Base-by-base conservation (phyloP, 1,140 invertebrate species). In the Sarcophaga peregrina region DNA sequence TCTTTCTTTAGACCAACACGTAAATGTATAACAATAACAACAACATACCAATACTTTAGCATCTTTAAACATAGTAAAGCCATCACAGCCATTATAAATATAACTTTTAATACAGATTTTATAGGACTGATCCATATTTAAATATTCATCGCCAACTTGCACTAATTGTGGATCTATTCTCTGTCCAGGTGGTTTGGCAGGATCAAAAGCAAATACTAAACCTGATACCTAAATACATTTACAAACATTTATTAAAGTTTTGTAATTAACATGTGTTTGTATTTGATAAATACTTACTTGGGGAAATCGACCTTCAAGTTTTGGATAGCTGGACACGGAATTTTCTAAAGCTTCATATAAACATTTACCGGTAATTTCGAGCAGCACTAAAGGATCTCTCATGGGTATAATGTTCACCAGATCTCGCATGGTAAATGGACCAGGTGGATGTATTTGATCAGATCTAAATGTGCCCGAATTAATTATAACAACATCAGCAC, bases 181-280 rank as follows among this genome's bases (percentile, higher is more conserved):
- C 76, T 93, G 85, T 0, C 95, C 95, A 0, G 94, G 90, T 8
- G 94, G 93, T 88, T 94, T 93, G 1, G 91, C 91, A 0, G 96
- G 96, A 91, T 97, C 94, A 91, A 97, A 98, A 1, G 94, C 95
- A 91, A 97, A 98, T 83, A 93, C 93, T 5, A 97, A 90, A 48
- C 97, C 97, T 0, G 96, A 87, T 62, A 90, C 89, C 91, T 96
- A 95, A 5, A 80, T 10, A 13, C 15, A 81, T 46, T 9, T 10
- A 3, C 5, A 50, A 72, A 75, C 13, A 50, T 13, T 25, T 74
- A 78, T 17, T 15, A 45, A 54, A 83, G n/a, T 50, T n/a, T n/a
- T 46, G 15, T n/a, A n/a, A n/a, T 20, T 78, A 47, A 48, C n/a
- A 20, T 11, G 25, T 37, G 11, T 50, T 83, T 58, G n/a, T 52